Evolutionary conservation across 1,140 invertebrate species (phyloP).

Genomic region (Callitettix versicolor): DNA sequence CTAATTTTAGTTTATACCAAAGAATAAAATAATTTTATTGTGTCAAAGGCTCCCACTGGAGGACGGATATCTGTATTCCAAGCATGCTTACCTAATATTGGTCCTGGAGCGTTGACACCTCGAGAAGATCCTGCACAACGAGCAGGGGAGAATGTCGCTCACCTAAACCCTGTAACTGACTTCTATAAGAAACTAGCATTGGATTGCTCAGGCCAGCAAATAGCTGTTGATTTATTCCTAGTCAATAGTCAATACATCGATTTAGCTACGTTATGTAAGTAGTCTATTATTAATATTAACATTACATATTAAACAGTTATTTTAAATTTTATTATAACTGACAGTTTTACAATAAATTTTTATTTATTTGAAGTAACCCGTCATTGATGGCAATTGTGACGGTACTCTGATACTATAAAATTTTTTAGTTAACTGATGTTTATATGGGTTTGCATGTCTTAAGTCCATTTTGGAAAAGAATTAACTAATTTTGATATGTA

Average conservation of each 20-base stretch:
- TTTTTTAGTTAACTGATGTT: too few species aligned
- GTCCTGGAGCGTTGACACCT: conserved; percentile 73
- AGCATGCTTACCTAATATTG: conserved; percentile 79
- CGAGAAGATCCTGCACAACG: conserved; percentile 81
- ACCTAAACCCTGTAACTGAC: conserved; percentile 90
- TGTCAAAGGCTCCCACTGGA: conserved; percentile 70
- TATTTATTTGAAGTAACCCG: too few species aligned
- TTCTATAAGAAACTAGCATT: conserved; percentile 96
- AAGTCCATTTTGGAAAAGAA: too few species aligned
- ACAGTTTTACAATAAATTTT: too few species aligned
- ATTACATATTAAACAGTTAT: too few species aligned
- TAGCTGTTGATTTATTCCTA: conserved; percentile 91
- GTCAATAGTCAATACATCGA: conserved; percentile 90
- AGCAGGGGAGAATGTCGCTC: conserved; percentile 64
- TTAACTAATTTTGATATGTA: too few species aligned
- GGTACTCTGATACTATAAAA: too few species aligned
- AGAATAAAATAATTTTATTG: too few species aligned
- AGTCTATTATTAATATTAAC: neutral
- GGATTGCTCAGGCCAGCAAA: conserved; percentile 92
- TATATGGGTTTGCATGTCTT: too few species aligned
- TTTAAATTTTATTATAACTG: too few species aligned
- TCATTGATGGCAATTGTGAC: too few species aligned
- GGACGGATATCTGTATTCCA: conserved; percentile 93
- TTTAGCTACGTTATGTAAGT: conserved; percentile 82
- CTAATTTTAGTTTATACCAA: too few species aligned